These are phyloP conservation scores for Luehdorfia chinensis DNA, from an alignment of 1,140 invertebrate genomes.

Conservation along the genomic window DNA sequence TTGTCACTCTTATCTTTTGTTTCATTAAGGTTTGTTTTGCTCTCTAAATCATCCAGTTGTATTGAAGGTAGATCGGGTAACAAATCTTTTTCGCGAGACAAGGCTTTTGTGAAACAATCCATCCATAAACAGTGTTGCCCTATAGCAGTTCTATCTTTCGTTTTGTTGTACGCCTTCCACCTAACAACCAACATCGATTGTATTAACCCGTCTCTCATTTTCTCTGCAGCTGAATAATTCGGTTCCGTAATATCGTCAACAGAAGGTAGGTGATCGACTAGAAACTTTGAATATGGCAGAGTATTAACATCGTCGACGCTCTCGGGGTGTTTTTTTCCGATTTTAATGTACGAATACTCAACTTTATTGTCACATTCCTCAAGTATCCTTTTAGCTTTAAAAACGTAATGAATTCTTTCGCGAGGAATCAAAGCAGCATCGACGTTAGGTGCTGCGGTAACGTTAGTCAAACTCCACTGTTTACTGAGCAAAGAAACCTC, in stretches of 20 bases:
- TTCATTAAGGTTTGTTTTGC: conserved; percentile 34
- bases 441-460: conserved; percentile 38
- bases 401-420: conserved; percentile 61
- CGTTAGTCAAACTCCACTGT: conserved; percentile 57
- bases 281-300: conserved; percentile 63
- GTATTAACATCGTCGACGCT: conserved; percentile 35
- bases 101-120: conserved; percentile 59
- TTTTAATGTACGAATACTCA: conserved; percentile 51
- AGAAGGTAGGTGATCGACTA: conserved; percentile 48
- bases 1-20: conserved; percentile 47
- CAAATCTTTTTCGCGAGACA: conserved; percentile 38
- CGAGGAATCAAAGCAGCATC: conserved; percentile 45
- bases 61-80: conserved; percentile 27
- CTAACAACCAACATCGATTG: conserved; percentile 74
- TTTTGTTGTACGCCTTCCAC: conserved; percentile 73
- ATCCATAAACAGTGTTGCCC: conserved; percentile 77
- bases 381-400: conserved; percentile 51
- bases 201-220: conserved; percentile 47
- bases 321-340: conserved; percentile 39
- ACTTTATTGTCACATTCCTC: conserved; percentile 43
- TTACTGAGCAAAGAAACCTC: conserved; percentile 67
- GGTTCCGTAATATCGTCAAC: conserved; percentile 36
- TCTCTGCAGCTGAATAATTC: conserved; percentile 18
- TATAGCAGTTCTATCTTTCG: conserved; percentile 52
- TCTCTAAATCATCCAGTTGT: conserved; percentile 44